These are phyloP conservation scores for Rotaria sp. DNA, from an alignment of 2,888 invertebrate species.

Conservation along the genomic window DNA sequence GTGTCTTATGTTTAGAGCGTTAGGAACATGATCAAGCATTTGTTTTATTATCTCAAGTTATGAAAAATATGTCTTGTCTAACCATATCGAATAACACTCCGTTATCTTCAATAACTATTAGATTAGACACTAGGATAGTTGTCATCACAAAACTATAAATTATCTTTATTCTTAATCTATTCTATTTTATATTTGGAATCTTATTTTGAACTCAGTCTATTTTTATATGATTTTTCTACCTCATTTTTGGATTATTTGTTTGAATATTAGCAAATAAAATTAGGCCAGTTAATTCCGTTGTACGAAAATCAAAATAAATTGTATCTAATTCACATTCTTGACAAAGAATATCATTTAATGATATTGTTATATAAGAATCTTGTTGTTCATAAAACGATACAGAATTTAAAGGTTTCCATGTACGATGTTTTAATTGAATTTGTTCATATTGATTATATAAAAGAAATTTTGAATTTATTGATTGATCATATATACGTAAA, in stretches of 20 bases:
- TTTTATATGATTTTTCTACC: not conserved
- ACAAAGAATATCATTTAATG: not conserved
- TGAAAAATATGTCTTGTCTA: no score
- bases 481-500: not conserved
- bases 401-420: conserved; percentile 6
- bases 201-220: no score
- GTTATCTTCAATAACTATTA: not conserved
- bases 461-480: not conserved
- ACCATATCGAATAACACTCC: not conserved
- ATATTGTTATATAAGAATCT: not conserved
- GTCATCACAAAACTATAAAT: no score
- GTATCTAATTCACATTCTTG: conserved; percentile 8
- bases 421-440: not conserved
- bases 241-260: not conserved
- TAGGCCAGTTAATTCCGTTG: not conserved
- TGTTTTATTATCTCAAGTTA: no score
- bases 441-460: not conserved
- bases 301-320: conserved; percentile 27
- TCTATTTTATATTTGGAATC: not conserved
- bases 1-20: no score
- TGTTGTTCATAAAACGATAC: not conserved
- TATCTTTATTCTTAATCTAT: not conserved
- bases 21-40: no score
- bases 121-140: not conserved
- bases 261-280: conserved; percentile 25